phyloP scores from a whole-genome alignment of 2,797 vertebrate species.

The Coccyzus lansbergi region DNA sequence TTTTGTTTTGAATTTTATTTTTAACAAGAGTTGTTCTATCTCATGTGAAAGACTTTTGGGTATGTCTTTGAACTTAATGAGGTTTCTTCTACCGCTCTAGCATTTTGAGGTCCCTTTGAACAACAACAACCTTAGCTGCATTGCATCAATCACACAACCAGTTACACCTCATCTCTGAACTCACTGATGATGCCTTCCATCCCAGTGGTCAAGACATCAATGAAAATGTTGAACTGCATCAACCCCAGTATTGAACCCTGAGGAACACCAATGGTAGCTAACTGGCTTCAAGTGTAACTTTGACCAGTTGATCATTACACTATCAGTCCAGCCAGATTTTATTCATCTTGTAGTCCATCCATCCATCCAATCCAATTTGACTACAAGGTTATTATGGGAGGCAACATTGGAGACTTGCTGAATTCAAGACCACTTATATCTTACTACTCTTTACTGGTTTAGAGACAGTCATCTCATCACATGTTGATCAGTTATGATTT shows the following conservation, averaged over 20 bases:
- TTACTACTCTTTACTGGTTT: background rate
- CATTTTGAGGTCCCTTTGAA: background rate
- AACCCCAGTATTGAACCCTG: background rate
- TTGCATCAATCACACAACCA: background rate
- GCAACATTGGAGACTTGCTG: background rate
- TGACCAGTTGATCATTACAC: background rate
- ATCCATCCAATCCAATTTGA: background rate
- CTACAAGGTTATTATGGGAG: background rate
- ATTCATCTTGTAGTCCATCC: background rate
- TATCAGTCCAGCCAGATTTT: background rate
- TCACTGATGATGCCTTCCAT: background rate
- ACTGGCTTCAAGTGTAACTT: background rate
- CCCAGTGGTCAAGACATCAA: background rate
- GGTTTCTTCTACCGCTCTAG: background rate
- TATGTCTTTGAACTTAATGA: background rate
- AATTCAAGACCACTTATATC: background rate
- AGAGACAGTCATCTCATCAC: background rate
- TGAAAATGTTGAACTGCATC: background rate
- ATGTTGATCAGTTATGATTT: background rate
- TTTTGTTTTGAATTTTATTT: background rate
- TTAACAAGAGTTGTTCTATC: background rate
- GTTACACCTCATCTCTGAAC: background rate
- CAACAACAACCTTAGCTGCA: background rate
- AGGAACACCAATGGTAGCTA: background rate
- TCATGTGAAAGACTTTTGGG: background rate